Percentiles rank a stretch among this genome's conserved stretches.
Conservation (phyloP, 1,140 invertebrate species). For the Cheumatopsyche charites region DNA sequence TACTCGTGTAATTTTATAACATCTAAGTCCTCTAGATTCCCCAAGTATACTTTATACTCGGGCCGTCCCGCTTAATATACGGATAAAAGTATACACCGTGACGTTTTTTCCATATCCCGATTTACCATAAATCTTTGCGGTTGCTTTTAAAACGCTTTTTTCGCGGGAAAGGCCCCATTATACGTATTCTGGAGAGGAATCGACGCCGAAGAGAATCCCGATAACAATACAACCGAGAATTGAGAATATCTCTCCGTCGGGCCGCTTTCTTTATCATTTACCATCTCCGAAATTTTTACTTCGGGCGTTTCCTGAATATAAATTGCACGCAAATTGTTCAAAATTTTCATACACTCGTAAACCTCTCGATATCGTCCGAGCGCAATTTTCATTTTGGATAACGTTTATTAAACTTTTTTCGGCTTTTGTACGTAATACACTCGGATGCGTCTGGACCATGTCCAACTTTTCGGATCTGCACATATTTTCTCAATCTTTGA, state of each 20-base stretch:
- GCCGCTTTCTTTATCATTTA: conserved; percentile 25
- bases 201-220: conserved; percentile 26
- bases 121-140: conserved; percentile 45
- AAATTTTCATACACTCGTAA: conserved; percentile 15
- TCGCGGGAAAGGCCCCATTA: conserved; percentile 25
- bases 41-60: background rate
- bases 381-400: background rate
- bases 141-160: conserved; percentile 32
- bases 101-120: conserved; percentile 44
- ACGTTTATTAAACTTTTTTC: background rate
- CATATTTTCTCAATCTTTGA: too few species aligned
- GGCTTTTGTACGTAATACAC: too few species aligned
- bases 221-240: conserved; percentile 33
- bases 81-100: conserved; percentile 41
- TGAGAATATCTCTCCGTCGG: conserved; percentile 15
- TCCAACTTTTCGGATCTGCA: background rate
- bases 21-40: background rate
- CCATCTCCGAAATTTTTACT: conserved; percentile 24
- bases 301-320: conserved; percentile 3
- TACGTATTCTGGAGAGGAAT: conserved; percentile 21
- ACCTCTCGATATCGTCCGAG: background rate
- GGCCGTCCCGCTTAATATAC: conserved; percentile 39
- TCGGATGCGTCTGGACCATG: background rate
- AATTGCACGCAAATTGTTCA: conserved; percentile 20
- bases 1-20: too few species aligned